These are phyloP conservation scores for Helarctos malayanus DNA, from an alignment of 2,797 vertebrate species.

Conservation along the genomic window DNA sequence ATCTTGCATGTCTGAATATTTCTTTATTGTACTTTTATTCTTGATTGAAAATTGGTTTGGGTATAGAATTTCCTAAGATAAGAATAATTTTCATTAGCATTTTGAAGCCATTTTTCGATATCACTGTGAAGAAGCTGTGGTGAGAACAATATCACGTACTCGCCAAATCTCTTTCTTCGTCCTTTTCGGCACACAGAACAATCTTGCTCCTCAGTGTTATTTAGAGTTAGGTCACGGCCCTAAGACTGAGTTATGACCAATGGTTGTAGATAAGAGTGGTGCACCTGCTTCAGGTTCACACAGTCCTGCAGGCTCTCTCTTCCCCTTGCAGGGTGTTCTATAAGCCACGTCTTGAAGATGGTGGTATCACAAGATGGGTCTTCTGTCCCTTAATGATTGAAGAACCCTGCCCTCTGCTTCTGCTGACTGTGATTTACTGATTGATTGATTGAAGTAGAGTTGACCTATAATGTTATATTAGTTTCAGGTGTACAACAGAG, in stretches of 20 bases:
- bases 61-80: conserved; percentile 22
- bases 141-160: background rate
- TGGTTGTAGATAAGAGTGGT: background rate
- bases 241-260: background rate
- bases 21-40: background rate
- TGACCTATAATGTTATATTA: background rate
- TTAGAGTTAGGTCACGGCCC: background rate
- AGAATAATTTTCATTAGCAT: background rate
- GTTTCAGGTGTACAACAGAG: background rate
- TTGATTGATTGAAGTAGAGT: background rate
- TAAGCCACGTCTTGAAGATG: background rate
- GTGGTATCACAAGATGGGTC: background rate
- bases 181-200: background rate
- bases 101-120: background rate
- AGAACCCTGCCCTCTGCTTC: background rate
- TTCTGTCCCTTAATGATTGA: background rate
- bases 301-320: background rate
- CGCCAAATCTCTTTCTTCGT: background rate
- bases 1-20: background rate
- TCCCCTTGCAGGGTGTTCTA: background rate
- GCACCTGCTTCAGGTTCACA: background rate
- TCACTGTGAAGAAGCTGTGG: background rate
- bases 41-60: conserved; percentile 12
- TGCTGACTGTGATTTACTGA: background rate
- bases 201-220: background rate